Evolutionary conservation across 2,888 invertebrate species (phyloP).

Genomic region (Stenchaetothrips biformis): DNA sequence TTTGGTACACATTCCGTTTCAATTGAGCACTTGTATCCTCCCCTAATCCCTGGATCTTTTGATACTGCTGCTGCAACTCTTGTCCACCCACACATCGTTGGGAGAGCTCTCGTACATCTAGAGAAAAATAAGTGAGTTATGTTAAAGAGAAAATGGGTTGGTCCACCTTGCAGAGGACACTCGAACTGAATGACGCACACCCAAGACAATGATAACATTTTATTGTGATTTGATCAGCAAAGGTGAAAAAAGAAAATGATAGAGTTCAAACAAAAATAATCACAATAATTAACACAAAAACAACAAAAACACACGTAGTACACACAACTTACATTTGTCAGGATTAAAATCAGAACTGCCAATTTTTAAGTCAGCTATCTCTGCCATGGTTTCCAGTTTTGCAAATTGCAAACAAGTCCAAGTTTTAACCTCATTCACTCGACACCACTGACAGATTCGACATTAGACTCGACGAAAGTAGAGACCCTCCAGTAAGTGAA

Average conservation of each 20-base stretch:
- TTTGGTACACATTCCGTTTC: slow-evolving; percentile 95
- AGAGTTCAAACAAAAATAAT: background rate
- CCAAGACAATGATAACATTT: background rate
- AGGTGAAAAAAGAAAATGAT: background rate
- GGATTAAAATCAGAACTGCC: slow-evolving; percentile 63
- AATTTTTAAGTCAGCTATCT: slow-evolving; percentile 46
- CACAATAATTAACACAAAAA: slow-evolving; percentile 12
- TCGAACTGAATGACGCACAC: background rate
- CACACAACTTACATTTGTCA: slow-evolving; percentile 57
- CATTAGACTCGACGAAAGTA: too few species aligned
- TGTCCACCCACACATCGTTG: slow-evolving; percentile 80
- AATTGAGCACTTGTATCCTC: slow-evolving; percentile 86
- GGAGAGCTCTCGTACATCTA: slow-evolving; percentile 76
- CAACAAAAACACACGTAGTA: slow-evolving; percentile 7
- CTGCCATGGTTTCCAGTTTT: background rate
- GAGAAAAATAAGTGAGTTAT: slow-evolving; percentile 37
- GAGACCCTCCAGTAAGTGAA: too few species aligned
- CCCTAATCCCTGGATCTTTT: slow-evolving; percentile 75
- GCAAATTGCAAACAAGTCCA: too few species aligned
- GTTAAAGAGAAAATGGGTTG: background rate
- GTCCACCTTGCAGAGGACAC: too few species aligned
- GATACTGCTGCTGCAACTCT: slow-evolving; percentile 73
- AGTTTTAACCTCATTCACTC: too few species aligned
- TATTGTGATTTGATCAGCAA: background rate
- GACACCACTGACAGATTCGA: too few species aligned